phyloP scores from a whole-genome alignment of 2,888 invertebrate species.

The Drosophila nigricruria region DNA sequence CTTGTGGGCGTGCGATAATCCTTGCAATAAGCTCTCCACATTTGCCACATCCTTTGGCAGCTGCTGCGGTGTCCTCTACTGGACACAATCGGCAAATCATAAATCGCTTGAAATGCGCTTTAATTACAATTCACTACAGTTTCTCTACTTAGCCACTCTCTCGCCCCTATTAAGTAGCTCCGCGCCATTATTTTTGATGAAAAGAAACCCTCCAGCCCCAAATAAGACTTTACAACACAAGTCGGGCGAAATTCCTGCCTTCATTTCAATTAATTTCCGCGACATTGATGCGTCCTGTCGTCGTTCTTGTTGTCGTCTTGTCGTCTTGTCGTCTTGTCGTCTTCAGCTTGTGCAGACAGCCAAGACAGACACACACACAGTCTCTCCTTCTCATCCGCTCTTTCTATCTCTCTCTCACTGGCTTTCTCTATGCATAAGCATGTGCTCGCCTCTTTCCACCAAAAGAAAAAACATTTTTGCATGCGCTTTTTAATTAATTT shows the following conservation, averaged over 20 bases:
- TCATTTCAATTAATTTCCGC: constrained; percentile 79
- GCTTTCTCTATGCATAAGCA: background rate
- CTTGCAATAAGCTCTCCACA: constrained; percentile 68
- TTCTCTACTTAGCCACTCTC: background rate
- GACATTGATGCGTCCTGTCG: constrained; percentile 73
- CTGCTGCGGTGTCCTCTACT: background rate
- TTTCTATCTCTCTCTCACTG: background rate
- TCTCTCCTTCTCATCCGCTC: too few species aligned
- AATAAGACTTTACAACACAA: constrained; percentile 31
- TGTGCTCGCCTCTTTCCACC: background rate
- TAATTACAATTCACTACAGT: constrained; percentile 47
- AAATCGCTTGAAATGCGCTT: constrained; percentile 49
- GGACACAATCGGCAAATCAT: constrained; percentile 53
- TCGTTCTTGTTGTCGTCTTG: constrained; percentile 27
- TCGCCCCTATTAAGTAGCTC: background rate
- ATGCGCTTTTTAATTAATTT: constrained; percentile 78
- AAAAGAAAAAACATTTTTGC: constrained; percentile 60
- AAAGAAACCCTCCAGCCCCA: constrained; percentile 11
- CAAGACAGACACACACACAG: background rate
- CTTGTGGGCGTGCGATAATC: constrained; percentile 69
- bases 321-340: too few species aligned
- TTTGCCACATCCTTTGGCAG: constrained; percentile 43
- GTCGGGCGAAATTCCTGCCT: constrained; percentile 61
- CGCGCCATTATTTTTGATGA: background rate
- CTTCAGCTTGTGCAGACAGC: constrained; percentile 14